Evolutionary conservation across 1,140 invertebrate genomes (phyloP).

Genomic region (Octopus sinensis): DNA sequence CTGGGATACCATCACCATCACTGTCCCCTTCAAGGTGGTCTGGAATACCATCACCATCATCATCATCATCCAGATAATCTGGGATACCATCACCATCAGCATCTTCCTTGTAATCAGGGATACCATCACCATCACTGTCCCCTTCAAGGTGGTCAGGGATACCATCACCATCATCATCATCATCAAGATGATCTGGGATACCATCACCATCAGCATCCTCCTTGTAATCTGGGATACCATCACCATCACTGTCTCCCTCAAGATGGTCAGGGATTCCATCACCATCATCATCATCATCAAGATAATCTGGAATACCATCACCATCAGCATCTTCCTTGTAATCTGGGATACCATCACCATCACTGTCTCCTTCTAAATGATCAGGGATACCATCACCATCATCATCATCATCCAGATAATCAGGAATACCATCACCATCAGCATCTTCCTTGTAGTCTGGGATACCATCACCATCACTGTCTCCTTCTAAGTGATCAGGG

Average conservation of each 20-base stretch:
- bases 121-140: conserved; percentile 32
- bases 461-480: conserved; percentile 37
- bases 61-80: conserved; percentile 44
- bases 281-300: conserved; percentile 43
- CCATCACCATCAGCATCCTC: conserved; percentile 40
- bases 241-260: conserved; percentile 25
- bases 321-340: conserved; percentile 35
- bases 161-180: conserved; percentile 41
- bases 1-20: conserved; percentile 46
- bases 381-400: conserved; percentile 39
- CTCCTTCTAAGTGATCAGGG: conserved; percentile 23
- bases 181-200: conserved; percentile 37
- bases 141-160: conserved; percentile 43
- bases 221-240: conserved; percentile 33
- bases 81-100: conserved; percentile 52
- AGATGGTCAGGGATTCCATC: conserved; percentile 48
- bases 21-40: conserved; percentile 42
- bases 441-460: conserved; percentile 38
- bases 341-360: conserved; percentile 40
- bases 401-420: conserved; percentile 37
- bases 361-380: conserved; percentile 29
- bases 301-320: conserved; percentile 32
- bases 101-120: conserved; percentile 40
- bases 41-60: conserved; percentile 45
- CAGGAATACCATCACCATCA: conserved; percentile 43